Evolutionary conservation across 2,113 vertebrate species (phyloP), one percentile per base, ranked within the genome.

Genomic region (Phrynosoma platyrhinos): DNA sequence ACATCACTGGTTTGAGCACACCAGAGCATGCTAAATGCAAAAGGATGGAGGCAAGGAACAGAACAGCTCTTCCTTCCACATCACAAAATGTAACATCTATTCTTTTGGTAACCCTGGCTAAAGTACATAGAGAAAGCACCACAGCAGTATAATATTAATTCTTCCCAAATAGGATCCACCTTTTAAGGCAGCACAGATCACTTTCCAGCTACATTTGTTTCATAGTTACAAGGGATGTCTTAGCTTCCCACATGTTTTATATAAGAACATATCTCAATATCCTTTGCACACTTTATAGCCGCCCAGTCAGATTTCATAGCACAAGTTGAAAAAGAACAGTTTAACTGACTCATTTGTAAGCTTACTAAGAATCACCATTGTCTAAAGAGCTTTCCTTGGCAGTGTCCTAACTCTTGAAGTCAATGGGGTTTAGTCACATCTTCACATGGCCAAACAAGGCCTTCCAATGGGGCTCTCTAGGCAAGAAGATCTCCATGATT

Each of bases 301-400:
- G 27, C 13, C 66, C 52, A n/a, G 30, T 78, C 8, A 14, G n/a
- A 69, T 47, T 87, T 42, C 25, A 91, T 5, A 66, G 81, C 3
- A 47, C 9, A 36, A 14, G 42, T 79, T 25, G 4, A 83, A 27
- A 32, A 3, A 10, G 2, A 20, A 4, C 36, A 1, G 0, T 52
- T 69, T 71, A 20, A 79, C 40, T 40, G 30, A 64, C 74, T 23
- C 25, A 64, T 55, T 27, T 2, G 7, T 36, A 0, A 1, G 79
- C 4, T 16, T 0, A 0, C 77, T 79, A 80, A 5, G 42, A 5
- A 88, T 82, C 47, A 52, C 0, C 0, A 7, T 20, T 36, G 47
- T 82, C 85, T 88, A 85, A 89, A 90, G 92, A 69, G 90, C 77
- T 55, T 74, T 86, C 89, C 82, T 91, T 94, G 92, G 93, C 91